Conservation (phyloP, 2,113 vertebrate species). For the Trachemys scripta region DNA sequence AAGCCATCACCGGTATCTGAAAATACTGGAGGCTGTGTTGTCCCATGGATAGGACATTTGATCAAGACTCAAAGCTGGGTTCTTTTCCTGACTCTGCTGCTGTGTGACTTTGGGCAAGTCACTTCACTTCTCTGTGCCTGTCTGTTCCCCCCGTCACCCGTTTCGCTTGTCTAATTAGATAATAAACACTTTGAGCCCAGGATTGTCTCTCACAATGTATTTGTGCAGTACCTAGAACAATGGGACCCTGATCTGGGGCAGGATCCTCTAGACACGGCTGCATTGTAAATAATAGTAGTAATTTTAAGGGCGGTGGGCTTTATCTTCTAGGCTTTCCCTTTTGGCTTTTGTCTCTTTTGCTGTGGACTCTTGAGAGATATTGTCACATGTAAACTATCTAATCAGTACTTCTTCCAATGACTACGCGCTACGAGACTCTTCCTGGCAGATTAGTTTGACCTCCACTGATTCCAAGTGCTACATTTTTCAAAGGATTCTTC, state of each 20-base stretch:
- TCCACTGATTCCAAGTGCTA: slow-evolving; percentile 26
- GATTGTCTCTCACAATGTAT: neutral
- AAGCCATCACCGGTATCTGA: rapidly evolving
- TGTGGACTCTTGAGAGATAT: neutral
- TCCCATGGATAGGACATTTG: rapidly evolving
- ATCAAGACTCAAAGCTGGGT: neutral
- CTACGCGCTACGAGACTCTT: neutral
- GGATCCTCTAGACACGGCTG: neutral
- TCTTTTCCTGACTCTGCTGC: neutral
- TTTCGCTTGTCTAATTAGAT: neutral
- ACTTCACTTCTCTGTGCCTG: neutral
- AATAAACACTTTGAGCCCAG: neutral
- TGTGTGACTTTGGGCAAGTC: neutral
- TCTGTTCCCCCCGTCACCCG: neutral
- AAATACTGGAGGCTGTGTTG: neutral
- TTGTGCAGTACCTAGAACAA: neutral
- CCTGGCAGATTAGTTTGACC: slow-evolving; percentile 28
- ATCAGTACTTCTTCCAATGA: slow-evolving; percentile 52
- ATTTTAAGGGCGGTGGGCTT: neutral
- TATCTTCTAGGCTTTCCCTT: neutral
- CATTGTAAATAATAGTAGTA: neutral
- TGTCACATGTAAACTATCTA: neutral
- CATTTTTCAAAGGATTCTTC: slow-evolving; percentile 31
- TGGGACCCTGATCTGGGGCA: neutral
- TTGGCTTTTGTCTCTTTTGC: slow-evolving; percentile 13